Conservation (phyloP, 2,113 vertebrate genomes). For the Clarias gariepinus region DNA sequence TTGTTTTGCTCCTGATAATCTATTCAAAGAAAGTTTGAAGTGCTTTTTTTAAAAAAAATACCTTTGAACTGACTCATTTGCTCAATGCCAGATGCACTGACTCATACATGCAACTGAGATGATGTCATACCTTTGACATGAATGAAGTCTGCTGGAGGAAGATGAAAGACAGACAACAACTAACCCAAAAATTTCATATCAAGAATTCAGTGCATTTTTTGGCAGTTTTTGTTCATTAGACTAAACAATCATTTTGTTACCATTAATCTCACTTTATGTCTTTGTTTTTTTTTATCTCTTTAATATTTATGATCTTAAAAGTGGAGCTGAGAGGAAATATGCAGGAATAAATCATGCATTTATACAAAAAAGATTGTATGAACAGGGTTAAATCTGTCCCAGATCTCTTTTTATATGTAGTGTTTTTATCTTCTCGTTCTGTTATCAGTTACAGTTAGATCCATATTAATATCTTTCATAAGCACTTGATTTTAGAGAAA, state of each 20-base stretch:
- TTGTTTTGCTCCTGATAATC: neutral
- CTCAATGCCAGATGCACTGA: neutral
- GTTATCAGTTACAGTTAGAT: neutral
- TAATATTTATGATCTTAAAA: neutral
- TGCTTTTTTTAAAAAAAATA: neutral
- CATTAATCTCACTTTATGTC: neutral
- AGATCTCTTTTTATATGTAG: neutral
- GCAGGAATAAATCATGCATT: neutral
- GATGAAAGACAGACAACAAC: neutral
- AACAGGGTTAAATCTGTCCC: too few relatives aligned
- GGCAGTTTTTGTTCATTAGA: neutral
- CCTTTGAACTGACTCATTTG: conserved; percentile 11
- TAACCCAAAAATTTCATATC: neutral
- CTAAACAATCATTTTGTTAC: neutral
- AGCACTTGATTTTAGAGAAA: neutral
- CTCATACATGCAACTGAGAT: conserved; percentile 29
- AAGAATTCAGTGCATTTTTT: neutral
- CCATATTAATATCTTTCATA: neutral
- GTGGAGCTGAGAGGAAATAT: neutral
- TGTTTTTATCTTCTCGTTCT: neutral
- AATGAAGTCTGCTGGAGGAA: conserved; percentile 7
- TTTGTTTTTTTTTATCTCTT: neutral
- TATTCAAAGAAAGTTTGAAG: conserved; percentile 12
- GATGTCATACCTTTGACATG: conserved; percentile 39
- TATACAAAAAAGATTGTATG: neutral